Conservation (phyloP, 1,140 invertebrate species). For the Lerema accius region DNA sequence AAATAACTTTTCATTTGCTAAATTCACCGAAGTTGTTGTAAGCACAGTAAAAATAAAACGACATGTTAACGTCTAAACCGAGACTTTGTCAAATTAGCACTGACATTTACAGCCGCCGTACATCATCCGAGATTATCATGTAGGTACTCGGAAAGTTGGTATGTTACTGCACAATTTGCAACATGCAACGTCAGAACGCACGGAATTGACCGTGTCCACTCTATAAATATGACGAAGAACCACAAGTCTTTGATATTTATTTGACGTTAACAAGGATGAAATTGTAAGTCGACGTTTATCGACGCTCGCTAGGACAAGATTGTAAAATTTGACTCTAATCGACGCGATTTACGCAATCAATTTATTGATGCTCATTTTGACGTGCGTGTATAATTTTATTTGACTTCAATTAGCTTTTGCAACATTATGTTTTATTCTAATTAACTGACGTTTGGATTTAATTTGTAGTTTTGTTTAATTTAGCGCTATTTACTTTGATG, state of each 20-base stretch:
- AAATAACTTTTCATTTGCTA: no score
- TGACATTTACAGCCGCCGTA: conserved; percentile 2
- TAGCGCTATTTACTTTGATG: no score
- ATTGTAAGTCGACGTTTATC: conserved; percentile 2
- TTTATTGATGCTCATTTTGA: conserved; percentile 6
- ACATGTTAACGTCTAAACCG: neutral
- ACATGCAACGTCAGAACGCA: neutral
- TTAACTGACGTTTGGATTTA: no score
- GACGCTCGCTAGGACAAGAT: neutral
- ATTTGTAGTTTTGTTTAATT: no score
- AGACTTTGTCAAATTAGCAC: neutral
- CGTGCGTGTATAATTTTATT: neutral
- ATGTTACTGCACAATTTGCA: conserved; percentile 4
- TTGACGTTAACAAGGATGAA: conserved; percentile 8
- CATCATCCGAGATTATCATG: conserved; percentile 8
- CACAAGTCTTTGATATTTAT: conserved; percentile 4
- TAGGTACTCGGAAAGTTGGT: neutral
- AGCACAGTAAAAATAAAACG: neutral
- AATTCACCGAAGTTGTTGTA: no score
- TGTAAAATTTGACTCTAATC: conserved; percentile 3
- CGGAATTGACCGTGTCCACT: conserved; percentile 2
- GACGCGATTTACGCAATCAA: neutral
- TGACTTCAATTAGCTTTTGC: neutral
- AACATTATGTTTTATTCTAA: no score
- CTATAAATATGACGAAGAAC: conserved; percentile 5